These are phyloP conservation scores for Alviniconcha strummeri DNA, from an alignment of 2,888 invertebrate genomes.

Conservation along the genomic window DNA sequence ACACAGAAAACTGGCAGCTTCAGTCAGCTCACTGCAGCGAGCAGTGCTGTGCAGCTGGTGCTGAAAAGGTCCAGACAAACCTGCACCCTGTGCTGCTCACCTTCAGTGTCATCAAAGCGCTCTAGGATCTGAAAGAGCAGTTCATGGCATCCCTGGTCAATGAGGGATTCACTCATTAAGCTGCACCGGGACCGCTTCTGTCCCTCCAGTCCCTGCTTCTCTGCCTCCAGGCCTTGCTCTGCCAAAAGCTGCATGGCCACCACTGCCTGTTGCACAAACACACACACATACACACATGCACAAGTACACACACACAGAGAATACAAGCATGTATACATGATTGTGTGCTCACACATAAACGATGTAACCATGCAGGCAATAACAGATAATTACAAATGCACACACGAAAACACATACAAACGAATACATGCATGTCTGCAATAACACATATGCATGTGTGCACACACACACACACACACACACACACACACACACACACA, in stretches of 20 bases:
- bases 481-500: neutral
- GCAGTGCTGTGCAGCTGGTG: too few relatives aligned
- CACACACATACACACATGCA: neutral
- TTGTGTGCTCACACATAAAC: too few relatives aligned
- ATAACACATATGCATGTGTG: too few relatives aligned
- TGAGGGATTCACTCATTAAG: slow-evolving; percentile 45
- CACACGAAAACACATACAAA: too few relatives aligned
- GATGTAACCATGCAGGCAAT: too few relatives aligned
- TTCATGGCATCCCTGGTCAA: slow-evolving; percentile 49
- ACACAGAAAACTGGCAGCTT: too few relatives aligned
- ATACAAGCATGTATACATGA: too few relatives aligned
- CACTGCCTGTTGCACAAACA: slow-evolving; percentile 53
- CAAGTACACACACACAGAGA: neutral
- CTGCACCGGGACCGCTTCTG: slow-evolving; percentile 42
- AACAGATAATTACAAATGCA: too few relatives aligned
- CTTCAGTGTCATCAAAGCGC: slow-evolving; percentile 48
- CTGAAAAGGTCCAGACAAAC: too few relatives aligned
- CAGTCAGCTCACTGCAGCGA: too few relatives aligned
- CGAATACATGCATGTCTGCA: too few relatives aligned
- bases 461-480: neutral
- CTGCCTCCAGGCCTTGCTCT: slow-evolving; percentile 49
- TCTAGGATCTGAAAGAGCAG: slow-evolving; percentile 59
- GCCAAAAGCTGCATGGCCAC: slow-evolving; percentile 65
- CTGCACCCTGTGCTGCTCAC: slow-evolving; percentile 37
- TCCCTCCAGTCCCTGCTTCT: slow-evolving; percentile 46